These are phyloP conservation scores for Scaptodrosophila lebanonensis DNA, from an alignment of 1,140 invertebrate genomes.

Conservation along the genomic window DNA sequence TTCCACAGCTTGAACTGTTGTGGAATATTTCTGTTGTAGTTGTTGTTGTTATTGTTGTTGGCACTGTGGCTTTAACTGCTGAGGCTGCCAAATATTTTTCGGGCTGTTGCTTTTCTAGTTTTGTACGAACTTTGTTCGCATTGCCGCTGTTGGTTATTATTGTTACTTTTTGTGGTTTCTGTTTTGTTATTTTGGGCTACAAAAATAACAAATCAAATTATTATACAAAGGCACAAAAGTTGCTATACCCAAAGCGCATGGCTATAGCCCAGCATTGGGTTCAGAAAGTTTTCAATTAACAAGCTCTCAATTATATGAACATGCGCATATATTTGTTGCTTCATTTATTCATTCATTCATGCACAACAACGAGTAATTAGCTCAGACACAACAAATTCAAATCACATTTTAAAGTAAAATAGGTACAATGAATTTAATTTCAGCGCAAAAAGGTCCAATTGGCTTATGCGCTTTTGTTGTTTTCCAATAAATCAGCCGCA, in stretches of 20 bases:
- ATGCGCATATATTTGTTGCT: slow-evolving; percentile 33
- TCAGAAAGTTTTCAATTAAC: slow-evolving; percentile 55
- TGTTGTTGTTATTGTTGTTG: too few relatives aligned
- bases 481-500: slow-evolving; percentile 57
- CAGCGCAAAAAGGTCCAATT: slow-evolving; percentile 41
- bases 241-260: slow-evolving; percentile 7
- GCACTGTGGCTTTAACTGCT: too few relatives aligned
- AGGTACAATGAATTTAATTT: too few relatives aligned
- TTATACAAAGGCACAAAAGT: slow-evolving; percentile 53
- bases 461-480: slow-evolving; percentile 44
- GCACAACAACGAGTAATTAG: slow-evolving; percentile 60
- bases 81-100: too few relatives aligned
- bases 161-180: slow-evolving; percentile 39
- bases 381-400: slow-evolving; percentile 20
- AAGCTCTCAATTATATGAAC: slow-evolving; percentile 53
- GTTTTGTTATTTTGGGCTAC: slow-evolving; percentile 40
- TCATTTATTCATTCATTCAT: slow-evolving; percentile 61
- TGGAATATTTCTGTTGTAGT: too few relatives aligned
- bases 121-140: neutral
- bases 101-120: slow-evolving; percentile 2
- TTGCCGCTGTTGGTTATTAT: slow-evolving; percentile 15
- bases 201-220: slow-evolving; percentile 56
- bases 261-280: too few relatives aligned
- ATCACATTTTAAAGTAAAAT: neutral
- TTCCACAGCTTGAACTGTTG: too few relatives aligned